These are phyloP conservation scores for Pelobates cultripes DNA, from an alignment of 2,797 vertebrate genomes.

Conservation along the genomic window DNA sequence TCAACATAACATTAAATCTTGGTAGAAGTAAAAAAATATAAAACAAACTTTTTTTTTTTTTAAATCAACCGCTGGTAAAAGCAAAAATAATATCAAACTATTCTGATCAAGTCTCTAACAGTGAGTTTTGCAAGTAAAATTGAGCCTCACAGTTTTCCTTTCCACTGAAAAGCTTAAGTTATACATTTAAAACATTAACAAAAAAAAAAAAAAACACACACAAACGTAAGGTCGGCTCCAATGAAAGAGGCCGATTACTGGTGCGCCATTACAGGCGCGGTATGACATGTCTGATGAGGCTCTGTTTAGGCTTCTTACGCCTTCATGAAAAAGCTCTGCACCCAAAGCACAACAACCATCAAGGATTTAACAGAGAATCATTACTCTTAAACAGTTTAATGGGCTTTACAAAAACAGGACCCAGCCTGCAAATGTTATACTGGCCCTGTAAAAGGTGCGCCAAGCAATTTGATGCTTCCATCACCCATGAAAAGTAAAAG, in stretches of 20 bases:
- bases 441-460: conserved; percentile 11
- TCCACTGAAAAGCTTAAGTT: too few species aligned
- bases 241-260: neutral
- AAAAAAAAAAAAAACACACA: too few species aligned
- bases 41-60: neutral
- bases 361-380: conserved; percentile 9
- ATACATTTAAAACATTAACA: neutral
- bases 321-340: neutral
- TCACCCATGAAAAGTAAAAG: conserved; percentile 7
- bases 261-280: neutral
- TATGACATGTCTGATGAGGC: neutral
- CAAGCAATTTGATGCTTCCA: conserved; percentile 17
- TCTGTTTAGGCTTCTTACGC: neutral
- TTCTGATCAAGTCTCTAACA: neutral
- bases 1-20: neutral
- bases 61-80: neutral
- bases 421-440: conserved; percentile 18
- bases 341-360: neutral
- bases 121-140: neutral
- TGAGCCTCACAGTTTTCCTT: too few species aligned
- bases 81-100: neutral
- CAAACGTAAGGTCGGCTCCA: neutral
- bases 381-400: conserved; percentile 7
- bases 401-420: conserved; percentile 31
- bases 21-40: neutral